A percentile compares a stretch with the other conserved stretches of the same genome.
These are phyloP conservation scores for Caenorhabditis parvicauda DNA, from an alignment of 2,888 invertebrate genomes.

Conservation along the genomic window DNA sequence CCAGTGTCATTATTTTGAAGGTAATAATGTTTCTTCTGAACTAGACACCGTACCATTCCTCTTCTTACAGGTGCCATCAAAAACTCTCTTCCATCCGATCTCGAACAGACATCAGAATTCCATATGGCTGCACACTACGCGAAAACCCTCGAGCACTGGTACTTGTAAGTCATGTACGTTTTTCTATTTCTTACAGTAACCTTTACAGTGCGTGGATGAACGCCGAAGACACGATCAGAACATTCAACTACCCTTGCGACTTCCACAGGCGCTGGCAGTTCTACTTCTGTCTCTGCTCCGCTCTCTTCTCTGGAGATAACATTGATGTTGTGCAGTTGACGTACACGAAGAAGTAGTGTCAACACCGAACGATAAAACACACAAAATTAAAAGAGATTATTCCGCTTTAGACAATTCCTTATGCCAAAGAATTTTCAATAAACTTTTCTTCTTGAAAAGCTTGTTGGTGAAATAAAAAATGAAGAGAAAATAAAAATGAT, in stretches of 20 bases:
- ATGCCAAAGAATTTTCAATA: not conserved
- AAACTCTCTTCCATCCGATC: constrained; percentile 18
- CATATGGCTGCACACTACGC: constrained; percentile 48
- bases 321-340: constrained; percentile 47
- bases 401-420: not conserved
- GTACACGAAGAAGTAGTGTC: constrained; percentile 26
- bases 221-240: constrained; percentile 22
- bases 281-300: constrained; percentile 53
- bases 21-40: too few relatives aligned
- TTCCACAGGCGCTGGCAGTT: constrained; percentile 57
- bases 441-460: too few relatives aligned
- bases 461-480: too few relatives aligned
- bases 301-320: constrained; percentile 47
- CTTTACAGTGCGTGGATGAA: constrained; percentile 44
- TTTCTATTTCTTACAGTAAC: not conserved
- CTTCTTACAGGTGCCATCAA: constrained; percentile 21
- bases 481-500: too few relatives aligned
- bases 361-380: not conserved
- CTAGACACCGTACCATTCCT: too few relatives aligned
- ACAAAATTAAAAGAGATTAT: not conserved
- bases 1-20: too few relatives aligned
- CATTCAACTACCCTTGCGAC: constrained; percentile 21
- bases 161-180: constrained; percentile 41
- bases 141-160: constrained; percentile 51
- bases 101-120: constrained; percentile 16